A percentile compares a stretch with the other conserved stretches of the same genome.
phyloP scores from a whole-genome alignment of 2,797 vertebrate genomes.

The Leuciscus waleckii region DNA sequence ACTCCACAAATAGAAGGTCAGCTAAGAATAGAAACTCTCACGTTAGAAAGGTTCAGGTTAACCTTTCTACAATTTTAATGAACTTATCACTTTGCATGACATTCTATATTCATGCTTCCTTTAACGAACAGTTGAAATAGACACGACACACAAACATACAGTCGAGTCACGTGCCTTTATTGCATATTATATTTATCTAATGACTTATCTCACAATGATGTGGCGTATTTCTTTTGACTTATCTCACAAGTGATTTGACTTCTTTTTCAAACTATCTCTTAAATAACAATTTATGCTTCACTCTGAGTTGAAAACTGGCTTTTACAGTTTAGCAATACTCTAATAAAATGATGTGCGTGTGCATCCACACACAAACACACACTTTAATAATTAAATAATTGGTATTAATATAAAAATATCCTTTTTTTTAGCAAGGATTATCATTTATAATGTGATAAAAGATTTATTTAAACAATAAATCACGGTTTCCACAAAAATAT shows the following conservation, averaged over 20 bases:
- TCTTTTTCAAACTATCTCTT: background rate
- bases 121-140: conserved; percentile 13
- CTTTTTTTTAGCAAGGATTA: background rate
- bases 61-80: conserved; percentile 54
- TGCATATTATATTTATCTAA: background rate
- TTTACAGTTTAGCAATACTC: background rate
- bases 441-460: background rate
- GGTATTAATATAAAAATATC: too few relatives aligned
- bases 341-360: background rate
- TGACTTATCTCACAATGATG: background rate
- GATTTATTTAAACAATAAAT: background rate
- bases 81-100: conserved; percentile 57
- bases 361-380: too few relatives aligned
- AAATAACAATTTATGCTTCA: background rate
- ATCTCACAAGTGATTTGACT: background rate
- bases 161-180: background rate
- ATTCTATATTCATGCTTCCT: conserved; percentile 55
- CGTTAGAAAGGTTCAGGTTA: conserved; percentile 55
- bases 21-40: conserved; percentile 47
- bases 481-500: background rate
- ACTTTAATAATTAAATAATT: too few relatives aligned
- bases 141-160: conserved; percentile 23
- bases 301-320: too few relatives aligned
- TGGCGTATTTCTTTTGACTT: background rate
- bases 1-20: conserved; percentile 43